Percentiles rank a stretch among this genome's conserved stretches.
Conservation (phyloP, 1,140 invertebrate genomes). For the Tetramorium alpestre region DNA sequence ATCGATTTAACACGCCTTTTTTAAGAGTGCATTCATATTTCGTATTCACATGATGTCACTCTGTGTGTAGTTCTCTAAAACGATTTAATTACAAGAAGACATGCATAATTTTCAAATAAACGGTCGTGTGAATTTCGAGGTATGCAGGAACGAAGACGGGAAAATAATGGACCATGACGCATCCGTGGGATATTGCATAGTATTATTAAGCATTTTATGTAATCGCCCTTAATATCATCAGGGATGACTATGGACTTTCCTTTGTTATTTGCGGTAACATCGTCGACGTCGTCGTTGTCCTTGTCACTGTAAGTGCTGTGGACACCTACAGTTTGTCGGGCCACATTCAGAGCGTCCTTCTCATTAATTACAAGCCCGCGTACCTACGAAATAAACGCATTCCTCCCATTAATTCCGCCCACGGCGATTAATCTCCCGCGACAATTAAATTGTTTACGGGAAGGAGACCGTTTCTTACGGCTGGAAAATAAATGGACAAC, state of each 20-base stretch:
- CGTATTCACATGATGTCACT: neutral
- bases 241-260: slow-evolving; percentile 66
- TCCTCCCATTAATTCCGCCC: slow-evolving; percentile 74
- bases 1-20: too few relatives aligned
- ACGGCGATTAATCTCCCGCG: slow-evolving; percentile 71
- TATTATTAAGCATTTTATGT: slow-evolving; percentile 74
- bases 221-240: slow-evolving; percentile 68
- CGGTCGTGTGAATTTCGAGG: slow-evolving; percentile 47
- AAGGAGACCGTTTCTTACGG: slow-evolving; percentile 62
- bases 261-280: slow-evolving; percentile 57
- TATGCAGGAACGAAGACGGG: slow-evolving; percentile 7
- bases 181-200: slow-evolving; percentile 16
- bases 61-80: neutral
- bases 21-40: too few relatives aligned
- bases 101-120: slow-evolving; percentile 30
- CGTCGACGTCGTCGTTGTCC: slow-evolving; percentile 22
- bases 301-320: slow-evolving; percentile 62
- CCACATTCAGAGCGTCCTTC: slow-evolving; percentile 69
- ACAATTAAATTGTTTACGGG: slow-evolving; percentile 75
- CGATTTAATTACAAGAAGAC: slow-evolving; percentile 4
- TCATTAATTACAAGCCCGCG: slow-evolving; percentile 73
- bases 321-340: slow-evolving; percentile 71
- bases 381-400: slow-evolving; percentile 74
- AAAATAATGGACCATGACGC: slow-evolving; percentile 54
- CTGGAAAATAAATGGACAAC: slow-evolving; percentile 67